Conservation (phyloP, 2,113 vertebrate genomes). For the Drymodes brunneopygia region DNA sequence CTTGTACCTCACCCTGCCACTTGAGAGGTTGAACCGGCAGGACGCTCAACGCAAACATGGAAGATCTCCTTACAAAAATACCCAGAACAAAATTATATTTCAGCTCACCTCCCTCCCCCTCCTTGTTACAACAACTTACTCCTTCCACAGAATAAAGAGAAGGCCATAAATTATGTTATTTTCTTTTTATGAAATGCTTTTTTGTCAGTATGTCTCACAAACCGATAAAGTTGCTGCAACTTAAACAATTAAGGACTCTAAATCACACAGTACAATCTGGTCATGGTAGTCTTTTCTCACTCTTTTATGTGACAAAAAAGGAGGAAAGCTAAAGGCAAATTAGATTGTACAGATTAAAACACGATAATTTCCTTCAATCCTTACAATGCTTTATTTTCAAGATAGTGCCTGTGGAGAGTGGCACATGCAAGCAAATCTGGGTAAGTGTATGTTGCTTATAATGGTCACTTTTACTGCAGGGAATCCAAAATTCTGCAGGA, state of each 20-base stretch:
- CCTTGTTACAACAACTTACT: neutral
- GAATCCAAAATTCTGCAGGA: constrained; percentile 45
- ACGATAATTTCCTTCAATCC: neutral
- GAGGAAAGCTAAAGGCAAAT: neutral
- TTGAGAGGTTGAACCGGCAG: neutral
- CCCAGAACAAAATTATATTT: neutral
- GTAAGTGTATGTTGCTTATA: neutral
- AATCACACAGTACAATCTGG: neutral
- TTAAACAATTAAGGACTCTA: neutral
- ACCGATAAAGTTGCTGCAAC: neutral
- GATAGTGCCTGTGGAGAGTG: neutral
- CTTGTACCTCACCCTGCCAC: neutral
- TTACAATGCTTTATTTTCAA: neutral
- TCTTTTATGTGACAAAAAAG: neutral
- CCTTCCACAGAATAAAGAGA: neutral
- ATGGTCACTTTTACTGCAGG: constrained; percentile 3
- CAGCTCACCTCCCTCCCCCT: neutral
- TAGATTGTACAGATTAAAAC: neutral
- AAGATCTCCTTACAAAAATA: neutral
- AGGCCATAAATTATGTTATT: neutral
- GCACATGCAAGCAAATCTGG: neutral
- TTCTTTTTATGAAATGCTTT: neutral
- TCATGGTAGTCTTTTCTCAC: neutral
- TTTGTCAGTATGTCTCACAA: neutral
- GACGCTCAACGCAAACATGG: neutral